Percentiles rank a stretch among this genome's conserved stretches.
Conservation (phyloP, 2,113 vertebrate genomes). For the Pelecanus crispus region DNA sequence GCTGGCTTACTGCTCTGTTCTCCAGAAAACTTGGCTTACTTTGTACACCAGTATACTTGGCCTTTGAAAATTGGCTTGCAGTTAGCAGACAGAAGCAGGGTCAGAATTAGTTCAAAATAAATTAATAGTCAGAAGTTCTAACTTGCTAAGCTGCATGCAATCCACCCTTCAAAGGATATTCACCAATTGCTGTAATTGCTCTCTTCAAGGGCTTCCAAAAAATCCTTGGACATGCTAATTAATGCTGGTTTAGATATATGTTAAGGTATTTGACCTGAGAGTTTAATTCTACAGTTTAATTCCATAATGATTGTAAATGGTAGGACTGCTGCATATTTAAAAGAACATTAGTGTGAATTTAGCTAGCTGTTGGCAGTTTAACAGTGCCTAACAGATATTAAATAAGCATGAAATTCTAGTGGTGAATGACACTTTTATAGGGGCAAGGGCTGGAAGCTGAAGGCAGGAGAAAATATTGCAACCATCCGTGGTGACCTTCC, state of each 20-base stretch:
- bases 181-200: constrained; percentile 54
- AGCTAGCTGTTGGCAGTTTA: constrained; percentile 55
- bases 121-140: constrained; percentile 62
- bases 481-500: constrained; percentile 3
- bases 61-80: constrained; percentile 33
- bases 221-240: constrained; percentile 58
- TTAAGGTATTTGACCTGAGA: constrained; percentile 56
- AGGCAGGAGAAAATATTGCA: constrained; percentile 25
- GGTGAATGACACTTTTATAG: constrained; percentile 56
- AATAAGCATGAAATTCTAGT: constrained; percentile 54
- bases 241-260: constrained; percentile 54
- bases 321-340: constrained; percentile 43
- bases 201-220: constrained; percentile 58
- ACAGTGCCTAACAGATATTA: constrained; percentile 58
- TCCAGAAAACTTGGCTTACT: constrained; percentile 18
- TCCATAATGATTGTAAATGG: constrained; percentile 52
- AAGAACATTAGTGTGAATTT: constrained; percentile 48
- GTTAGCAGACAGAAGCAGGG: constrained; percentile 51
- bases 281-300: constrained; percentile 54
- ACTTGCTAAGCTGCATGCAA: constrained; percentile 50
- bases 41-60: neutral
- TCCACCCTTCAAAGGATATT: constrained; percentile 61
- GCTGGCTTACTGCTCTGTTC: neutral
- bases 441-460: neutral
- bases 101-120: constrained; percentile 65